Percentiles rank a stretch among this genome's conserved stretches.
Evolutionary conservation across 2,797 vertebrate genomes (phyloP).

Genomic region (Macrochelys suwanniensis): DNA sequence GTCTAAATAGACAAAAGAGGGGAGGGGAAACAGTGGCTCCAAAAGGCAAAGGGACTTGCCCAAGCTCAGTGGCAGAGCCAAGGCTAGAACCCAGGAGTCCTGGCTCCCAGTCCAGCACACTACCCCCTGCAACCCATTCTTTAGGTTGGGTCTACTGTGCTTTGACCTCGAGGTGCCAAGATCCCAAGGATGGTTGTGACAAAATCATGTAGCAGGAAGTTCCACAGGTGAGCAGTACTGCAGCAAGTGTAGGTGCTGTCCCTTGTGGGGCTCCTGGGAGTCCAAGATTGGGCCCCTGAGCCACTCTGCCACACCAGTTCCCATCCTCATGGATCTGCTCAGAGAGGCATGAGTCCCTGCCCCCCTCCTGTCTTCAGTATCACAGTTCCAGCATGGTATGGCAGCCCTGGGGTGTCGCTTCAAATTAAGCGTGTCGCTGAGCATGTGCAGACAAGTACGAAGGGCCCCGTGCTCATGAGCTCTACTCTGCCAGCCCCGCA

Average conservation of each 20-base stretch:
- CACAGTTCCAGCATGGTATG: background rate
- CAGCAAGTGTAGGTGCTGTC: background rate
- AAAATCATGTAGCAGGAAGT: background rate
- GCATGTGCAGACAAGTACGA: background rate
- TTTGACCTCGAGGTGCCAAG: background rate
- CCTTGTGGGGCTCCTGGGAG: background rate
- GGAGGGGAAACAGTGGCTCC: background rate
- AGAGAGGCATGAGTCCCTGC: background rate
- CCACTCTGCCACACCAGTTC: background rate
- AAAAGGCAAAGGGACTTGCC: background rate
- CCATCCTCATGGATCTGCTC: background rate
- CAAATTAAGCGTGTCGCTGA: background rate
- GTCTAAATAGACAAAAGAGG: background rate
- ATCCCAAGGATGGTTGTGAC: background rate
- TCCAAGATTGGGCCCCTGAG: background rate
- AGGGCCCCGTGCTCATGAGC: background rate
- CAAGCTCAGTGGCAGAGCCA: background rate
- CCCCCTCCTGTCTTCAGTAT: background rate
- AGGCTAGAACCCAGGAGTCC: background rate
- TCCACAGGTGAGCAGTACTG: background rate
- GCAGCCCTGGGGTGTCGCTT: background rate
- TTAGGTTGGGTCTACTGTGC: no score
- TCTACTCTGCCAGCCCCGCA: background rate
- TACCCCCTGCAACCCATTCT: background rate
- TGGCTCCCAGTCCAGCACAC: background rate